A percentile compares a stretch with the other conserved stretches of the same genome.
Evolutionary conservation across 2,888 invertebrate species (phyloP).

Genomic region (Nowickia ferox): DNA sequence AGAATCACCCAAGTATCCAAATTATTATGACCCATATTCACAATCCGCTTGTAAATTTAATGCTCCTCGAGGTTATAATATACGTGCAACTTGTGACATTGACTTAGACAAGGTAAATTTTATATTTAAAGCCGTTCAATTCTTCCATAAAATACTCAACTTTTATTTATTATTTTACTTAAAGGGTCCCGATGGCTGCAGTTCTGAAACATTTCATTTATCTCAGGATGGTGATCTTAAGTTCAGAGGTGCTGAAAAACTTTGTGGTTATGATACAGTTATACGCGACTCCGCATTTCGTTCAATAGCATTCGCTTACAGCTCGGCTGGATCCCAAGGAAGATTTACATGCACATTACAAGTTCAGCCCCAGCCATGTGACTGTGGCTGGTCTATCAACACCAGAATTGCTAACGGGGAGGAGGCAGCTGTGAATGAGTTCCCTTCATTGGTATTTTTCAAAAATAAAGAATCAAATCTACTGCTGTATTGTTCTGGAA

Average conservation of each 20-base stretch:
- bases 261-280: constrained; percentile 78
- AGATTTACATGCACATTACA: constrained; percentile 76
- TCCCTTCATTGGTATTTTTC: constrained; percentile 85
- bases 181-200: constrained; percentile 74
- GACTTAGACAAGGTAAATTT: constrained; percentile 76
- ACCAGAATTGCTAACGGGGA: constrained; percentile 85
- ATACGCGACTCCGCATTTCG: constrained; percentile 76
- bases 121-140: background rate
- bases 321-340: constrained; percentile 76
- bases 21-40: constrained; percentile 76
- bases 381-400: constrained; percentile 81
- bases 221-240: constrained; percentile 78
- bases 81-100: constrained; percentile 77
- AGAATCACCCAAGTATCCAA: constrained; percentile 79
- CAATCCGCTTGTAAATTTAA: constrained; percentile 81
- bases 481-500: constrained; percentile 81
- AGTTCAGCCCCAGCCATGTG: constrained; percentile 76
- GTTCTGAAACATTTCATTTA: constrained; percentile 79
- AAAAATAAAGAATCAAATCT: constrained; percentile 68
- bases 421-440: constrained; percentile 85
- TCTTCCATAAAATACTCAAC: background rate
- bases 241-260: constrained; percentile 77
- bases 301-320: constrained; percentile 77
- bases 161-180: background rate
- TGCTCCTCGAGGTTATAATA: constrained; percentile 78